Percentiles rank a stretch among this genome's conserved stretches.
Conservation (phyloP, 2,888 invertebrate species). For the Ellobium chinense region DNA sequence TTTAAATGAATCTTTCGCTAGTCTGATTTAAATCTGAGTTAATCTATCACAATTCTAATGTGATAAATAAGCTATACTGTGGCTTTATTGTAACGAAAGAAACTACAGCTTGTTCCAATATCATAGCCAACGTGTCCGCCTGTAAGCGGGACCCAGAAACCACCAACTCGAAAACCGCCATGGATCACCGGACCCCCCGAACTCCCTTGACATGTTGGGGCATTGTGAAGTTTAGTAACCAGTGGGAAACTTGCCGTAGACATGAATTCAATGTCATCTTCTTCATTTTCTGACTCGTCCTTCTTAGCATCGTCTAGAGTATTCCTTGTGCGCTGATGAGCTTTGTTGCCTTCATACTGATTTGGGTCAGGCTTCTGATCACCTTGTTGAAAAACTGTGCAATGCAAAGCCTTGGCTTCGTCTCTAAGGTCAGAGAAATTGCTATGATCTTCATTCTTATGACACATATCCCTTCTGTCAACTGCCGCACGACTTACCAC, state of each 20-base stretch:
- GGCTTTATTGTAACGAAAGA: not conserved
- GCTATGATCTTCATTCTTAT: too few relatives aligned
- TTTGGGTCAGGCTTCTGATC: too few relatives aligned
- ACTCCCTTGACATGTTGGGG: not conserved
- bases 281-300: not conserved
- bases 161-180: not conserved
- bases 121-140: not conserved
- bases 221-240: not conserved
- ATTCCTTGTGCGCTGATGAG: not conserved
- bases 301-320: not conserved
- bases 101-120: not conserved
- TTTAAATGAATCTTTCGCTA: too few relatives aligned
- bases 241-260: not conserved
- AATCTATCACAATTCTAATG: too few relatives aligned
- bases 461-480: too few relatives aligned
- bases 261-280: not conserved
- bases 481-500: too few relatives aligned
- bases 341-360: too few relatives aligned
- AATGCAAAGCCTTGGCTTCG: too few relatives aligned
- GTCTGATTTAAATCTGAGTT: too few relatives aligned
- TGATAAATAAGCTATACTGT: too few relatives aligned
- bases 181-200: not conserved
- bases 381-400: too few relatives aligned
- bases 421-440: too few relatives aligned
- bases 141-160: not conserved